Evolutionary conservation across 2,113 vertebrate genomes (phyloP).

Genomic region (Ptilorrhoa leucosticta): DNA sequence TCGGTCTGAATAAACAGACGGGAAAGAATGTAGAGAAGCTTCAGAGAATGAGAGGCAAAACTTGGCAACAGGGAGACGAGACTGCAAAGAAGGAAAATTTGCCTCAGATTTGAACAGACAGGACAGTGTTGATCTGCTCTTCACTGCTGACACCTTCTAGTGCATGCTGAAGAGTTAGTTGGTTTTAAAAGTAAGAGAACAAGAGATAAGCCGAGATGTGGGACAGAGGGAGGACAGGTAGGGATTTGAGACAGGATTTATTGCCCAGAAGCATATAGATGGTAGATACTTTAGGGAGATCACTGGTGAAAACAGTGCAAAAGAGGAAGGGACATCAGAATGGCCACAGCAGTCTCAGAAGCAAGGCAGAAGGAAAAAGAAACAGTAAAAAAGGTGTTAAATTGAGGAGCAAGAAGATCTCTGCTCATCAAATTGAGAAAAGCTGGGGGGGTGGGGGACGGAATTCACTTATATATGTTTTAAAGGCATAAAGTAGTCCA

Average conservation of each 20-base stretch:
- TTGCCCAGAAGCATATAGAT: background rate
- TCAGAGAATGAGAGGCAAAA: background rate
- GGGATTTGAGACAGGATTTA: background rate
- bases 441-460: background rate
- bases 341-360: background rate
- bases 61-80: background rate
- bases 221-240: background rate
- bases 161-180: background rate
- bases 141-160: background rate
- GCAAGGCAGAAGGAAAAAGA: background rate
- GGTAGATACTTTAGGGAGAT: background rate
- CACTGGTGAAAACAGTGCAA: background rate
- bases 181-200: background rate
- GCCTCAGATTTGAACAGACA: background rate
- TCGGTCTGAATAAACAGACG: background rate
- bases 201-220: background rate
- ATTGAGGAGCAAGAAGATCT: background rate
- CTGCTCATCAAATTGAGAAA: background rate
- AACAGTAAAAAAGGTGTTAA: background rate
- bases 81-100: background rate
- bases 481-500: background rate
- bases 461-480: background rate
- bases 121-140: background rate
- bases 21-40: background rate
- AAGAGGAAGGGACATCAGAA: background rate